Conservation (phyloP, 2,797 vertebrate genomes). For the Forpus xanthops region DNA sequence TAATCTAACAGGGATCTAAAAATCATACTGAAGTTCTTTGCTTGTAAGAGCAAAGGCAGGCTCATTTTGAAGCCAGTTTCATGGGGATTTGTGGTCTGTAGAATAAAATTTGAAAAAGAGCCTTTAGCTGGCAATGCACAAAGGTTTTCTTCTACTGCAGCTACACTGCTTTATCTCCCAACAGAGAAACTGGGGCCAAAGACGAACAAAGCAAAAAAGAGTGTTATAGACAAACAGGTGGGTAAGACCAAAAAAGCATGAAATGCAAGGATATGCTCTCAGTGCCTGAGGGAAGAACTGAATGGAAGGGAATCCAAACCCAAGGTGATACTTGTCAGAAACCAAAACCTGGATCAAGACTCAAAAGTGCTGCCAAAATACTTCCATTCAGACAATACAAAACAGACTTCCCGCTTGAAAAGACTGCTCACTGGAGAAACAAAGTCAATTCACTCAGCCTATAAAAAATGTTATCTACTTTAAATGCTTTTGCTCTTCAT, state of each 20-base stretch:
- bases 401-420: neutral
- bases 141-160: neutral
- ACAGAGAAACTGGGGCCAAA: neutral
- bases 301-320: neutral
- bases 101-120: neutral
- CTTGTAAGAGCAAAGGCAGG: neutral
- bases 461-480: neutral
- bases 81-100: neutral
- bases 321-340: neutral
- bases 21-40: neutral
- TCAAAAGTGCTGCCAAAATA: neutral
- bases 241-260: neutral
- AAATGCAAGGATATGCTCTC: neutral
- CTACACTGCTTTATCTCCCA: neutral
- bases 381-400: neutral
- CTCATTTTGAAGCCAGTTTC: constrained; percentile 3
- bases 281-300: neutral
- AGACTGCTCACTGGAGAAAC: neutral
- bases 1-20: neutral
- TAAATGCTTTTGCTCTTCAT: neutral
- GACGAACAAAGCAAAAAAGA: neutral
- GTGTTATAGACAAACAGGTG: constrained; percentile 16
- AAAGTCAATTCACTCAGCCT: neutral
- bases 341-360: neutral
- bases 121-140: neutral